Evolutionary conservation across 2,113 vertebrate genomes (phyloP).

Genomic region (Carassius auratus): DNA sequence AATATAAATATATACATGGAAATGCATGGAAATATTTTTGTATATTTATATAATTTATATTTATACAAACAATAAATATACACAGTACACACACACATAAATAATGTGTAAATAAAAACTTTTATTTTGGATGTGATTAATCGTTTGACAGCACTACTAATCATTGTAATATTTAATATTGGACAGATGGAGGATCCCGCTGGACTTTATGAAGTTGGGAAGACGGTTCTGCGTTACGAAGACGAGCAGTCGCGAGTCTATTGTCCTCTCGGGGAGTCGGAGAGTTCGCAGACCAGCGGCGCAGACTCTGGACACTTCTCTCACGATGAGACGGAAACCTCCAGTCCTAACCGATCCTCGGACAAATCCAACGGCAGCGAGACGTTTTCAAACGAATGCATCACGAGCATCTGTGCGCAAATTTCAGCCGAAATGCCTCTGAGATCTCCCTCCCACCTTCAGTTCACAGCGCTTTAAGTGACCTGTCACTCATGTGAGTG

Average conservation of each 20-base stretch:
- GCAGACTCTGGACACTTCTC: slow-evolving; percentile 92
- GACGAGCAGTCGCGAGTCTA: slow-evolving; percentile 70
- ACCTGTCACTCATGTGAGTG: neutral
- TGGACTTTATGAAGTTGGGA: slow-evolving; percentile 81
- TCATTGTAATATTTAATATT: neutral
- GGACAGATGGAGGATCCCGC: slow-evolving; percentile 75
- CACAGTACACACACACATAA: too few species aligned
- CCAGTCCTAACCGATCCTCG: slow-evolving; percentile 50
- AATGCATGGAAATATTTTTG: too few species aligned
- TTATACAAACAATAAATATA: too few species aligned
- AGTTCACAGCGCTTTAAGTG: neutral
- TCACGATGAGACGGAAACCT: slow-evolving; percentile 81
- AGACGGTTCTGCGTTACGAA: slow-evolving; percentile 73
- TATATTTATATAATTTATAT: too few species aligned
- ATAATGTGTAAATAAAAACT: too few species aligned
- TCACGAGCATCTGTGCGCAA: neutral
- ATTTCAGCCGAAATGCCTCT: neutral
- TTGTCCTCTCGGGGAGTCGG: slow-evolving; percentile 67
- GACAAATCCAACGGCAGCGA: neutral
- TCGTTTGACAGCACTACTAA: too few species aligned
- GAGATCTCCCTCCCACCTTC: slow-evolving; percentile 7
- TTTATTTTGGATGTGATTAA: too few species aligned
- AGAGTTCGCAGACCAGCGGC: slow-evolving; percentile 88
- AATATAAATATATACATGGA: too few species aligned
- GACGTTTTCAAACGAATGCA: neutral